phyloP scores from a whole-genome alignment of 2,797 vertebrate genomes.

The Sebastes minor region DNA sequence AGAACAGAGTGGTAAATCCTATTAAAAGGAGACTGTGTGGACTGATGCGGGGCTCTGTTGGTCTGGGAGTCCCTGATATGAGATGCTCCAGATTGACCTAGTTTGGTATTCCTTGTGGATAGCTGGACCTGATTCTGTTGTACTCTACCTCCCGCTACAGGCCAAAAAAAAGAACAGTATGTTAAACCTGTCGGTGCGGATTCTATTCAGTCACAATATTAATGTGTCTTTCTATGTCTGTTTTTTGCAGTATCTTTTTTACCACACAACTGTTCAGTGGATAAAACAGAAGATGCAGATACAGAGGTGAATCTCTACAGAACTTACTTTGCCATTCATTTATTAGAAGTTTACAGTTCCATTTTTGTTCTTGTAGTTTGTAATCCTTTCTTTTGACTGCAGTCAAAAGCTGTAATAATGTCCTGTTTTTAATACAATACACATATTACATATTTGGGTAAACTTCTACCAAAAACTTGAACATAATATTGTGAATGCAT shows the following conservation, averaged over 20 bases:
- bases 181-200: neutral
- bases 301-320: constrained; percentile 82
- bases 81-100: constrained; percentile 37
- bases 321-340: neutral
- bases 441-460: too few relatives aligned
- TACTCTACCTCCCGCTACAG: constrained; percentile 60
- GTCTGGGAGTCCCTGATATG: constrained; percentile 1
- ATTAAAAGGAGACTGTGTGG: constrained; percentile 3
- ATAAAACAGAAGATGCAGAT: constrained; percentile 87
- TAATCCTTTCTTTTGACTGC: neutral
- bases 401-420: too few relatives aligned
- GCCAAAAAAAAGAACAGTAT: neutral
- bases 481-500: neutral
- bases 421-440: too few relatives aligned
- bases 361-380: neutral
- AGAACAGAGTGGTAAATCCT: constrained; percentile 11
- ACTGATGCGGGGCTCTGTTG: neutral
- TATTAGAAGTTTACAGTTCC: neutral
- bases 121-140: neutral
- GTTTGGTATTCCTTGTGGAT: constrained; percentile 9
- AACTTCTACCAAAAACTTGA: too few relatives aligned
- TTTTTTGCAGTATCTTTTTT: constrained; percentile 87
- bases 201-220: neutral
- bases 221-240: neutral
- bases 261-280: constrained; percentile 89